Evolutionary conservation across 2,113 vertebrate genomes (phyloP).

Genomic region (Nycticryphes semicollaris): DNA sequence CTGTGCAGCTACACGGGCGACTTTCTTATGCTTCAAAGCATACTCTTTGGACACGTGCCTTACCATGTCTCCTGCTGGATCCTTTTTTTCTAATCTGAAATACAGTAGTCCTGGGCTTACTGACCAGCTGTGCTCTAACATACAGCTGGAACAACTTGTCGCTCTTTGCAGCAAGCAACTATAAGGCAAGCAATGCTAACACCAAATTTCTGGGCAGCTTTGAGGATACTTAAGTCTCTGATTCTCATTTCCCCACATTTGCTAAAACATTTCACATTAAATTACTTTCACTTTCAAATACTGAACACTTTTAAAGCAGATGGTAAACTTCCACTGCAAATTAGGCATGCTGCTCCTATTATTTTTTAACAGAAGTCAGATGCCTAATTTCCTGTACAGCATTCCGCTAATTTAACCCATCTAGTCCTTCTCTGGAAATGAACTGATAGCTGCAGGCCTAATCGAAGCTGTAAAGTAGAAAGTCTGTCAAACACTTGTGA

Average conservation of each 20-base stretch:
- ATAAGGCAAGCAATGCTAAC: not conserved
- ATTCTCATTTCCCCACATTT: not conserved
- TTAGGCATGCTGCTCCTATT: not conserved
- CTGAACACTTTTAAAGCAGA: not conserved
- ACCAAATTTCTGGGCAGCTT: not conserved
- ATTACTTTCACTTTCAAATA: not conserved
- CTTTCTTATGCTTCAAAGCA: not conserved
- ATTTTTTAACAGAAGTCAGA: not conserved
- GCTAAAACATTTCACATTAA: not conserved
- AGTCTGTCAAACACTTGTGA: not conserved
- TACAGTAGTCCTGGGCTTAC: not conserved
- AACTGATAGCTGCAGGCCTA: not conserved
- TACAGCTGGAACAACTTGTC: not conserved
- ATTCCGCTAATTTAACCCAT: not conserved
- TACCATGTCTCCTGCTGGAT: not conserved
- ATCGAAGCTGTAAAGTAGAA: not conserved
- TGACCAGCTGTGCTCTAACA: not conserved
- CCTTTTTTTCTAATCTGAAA: not conserved
- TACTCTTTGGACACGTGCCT: rapidly evolving
- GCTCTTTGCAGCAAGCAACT: not conserved
- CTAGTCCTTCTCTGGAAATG: not conserved
- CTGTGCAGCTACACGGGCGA: not conserved
- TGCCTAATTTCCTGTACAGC: not conserved
- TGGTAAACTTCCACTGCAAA: not conserved
- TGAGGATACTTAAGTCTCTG: not conserved